Base-by-base conservation (phyloP, 2,113 vertebrate species). In the Gavialis gangeticus region DNA sequence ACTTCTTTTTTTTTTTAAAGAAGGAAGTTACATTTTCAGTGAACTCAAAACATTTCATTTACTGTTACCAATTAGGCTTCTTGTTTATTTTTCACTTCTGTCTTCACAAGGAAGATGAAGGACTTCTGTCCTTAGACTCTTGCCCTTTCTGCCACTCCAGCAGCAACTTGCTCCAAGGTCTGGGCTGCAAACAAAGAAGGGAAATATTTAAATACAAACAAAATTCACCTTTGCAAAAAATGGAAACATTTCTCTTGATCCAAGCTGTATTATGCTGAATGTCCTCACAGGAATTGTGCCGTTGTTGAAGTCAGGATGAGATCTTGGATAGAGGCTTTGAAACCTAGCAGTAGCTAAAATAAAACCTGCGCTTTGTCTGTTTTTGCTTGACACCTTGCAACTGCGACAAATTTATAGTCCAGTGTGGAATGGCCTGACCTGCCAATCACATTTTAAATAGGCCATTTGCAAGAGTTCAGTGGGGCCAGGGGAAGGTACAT, bases 141-240 rank as follows among this genome's bases (percentile, higher is more conserved):
- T 93, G 58, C 18, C 78, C 64, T 28, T 79, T 69, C 67, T 81
- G 18, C 67, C 58, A 59, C 46, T 73, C 73, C 71, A 93, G 37
- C 67, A 71, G 55, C 62, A 75, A 86, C 62, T 94, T 80, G 22
- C 34, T 88, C 15, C 37, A 58, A 46, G 73, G 34, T 14, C 58
- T 66, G 28, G 60, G 37, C 81, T 90, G 57, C 17, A 87, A 82
- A 90, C 69, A 85, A 10, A 28, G 85, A 62, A 69, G 63, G 69
- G 73, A 93, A 92, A 85, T 55, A 4, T 91, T 93, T 89, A 57
- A 84, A 87, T 79, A 66, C 17, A 17, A 85, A 78, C 15, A 88
- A 75, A 90, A 83, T 84, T 77, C 78, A 84, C 16, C 5, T 92
- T 88, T 54, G 12, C 34, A 88, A 76, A 94, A 82, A 85, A 2